Base-by-base conservation (phyloP, 2,888 invertebrate genomes). In the Dynastes tityus region DNA sequence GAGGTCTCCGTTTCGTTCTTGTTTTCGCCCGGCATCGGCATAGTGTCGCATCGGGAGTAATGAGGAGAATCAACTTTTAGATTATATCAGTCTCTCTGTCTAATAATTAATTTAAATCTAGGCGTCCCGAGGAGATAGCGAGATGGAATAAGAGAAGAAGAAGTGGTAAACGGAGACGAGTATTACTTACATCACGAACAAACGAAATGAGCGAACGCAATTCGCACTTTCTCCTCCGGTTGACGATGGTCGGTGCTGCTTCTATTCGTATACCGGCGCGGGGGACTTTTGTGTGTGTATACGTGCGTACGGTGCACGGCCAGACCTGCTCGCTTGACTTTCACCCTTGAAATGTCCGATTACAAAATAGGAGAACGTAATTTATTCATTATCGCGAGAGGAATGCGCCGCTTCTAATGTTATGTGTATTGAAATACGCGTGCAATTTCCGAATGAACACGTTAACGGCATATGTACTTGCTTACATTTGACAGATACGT, bases 341-440 rank as follows among this genome's bases (percentile, higher is more conserved):
- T 86, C 86, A 85, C 86, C 85, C 86, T 85, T 86, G 85, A 85
- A 84, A 80, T 82, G 81, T 79, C 80, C 79, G 83, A 85, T 85
- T 86, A 85, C 84, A 83, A 84, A 84, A 85, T 84, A 81, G 79
- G 64, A 78, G 73, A 78, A 73, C 71, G 78, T 32, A 64, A 78
- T 74, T 74, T 74, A 74, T 74, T 45, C 73, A 74, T 40, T 74
- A 61, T 45, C 45, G 45, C 45, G 45, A 73, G 58, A 22, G 40
- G 61, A 40, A 61, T 27, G 73, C 27, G 16, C 11, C 22, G 16
- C 9, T 58, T 40, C 53, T 73, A 37, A 37, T 37, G 6, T 11
- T 45, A 45, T 45, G 2, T 8, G 11, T 1, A 45, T 45, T 8
- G 11, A 45, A 45, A 45, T 45, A 45, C 45, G 45, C 45, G 11